These are phyloP conservation scores for Neopipo cinnamomea DNA, from an alignment of 2,113 vertebrate species.

Conservation along the genomic window DNA sequence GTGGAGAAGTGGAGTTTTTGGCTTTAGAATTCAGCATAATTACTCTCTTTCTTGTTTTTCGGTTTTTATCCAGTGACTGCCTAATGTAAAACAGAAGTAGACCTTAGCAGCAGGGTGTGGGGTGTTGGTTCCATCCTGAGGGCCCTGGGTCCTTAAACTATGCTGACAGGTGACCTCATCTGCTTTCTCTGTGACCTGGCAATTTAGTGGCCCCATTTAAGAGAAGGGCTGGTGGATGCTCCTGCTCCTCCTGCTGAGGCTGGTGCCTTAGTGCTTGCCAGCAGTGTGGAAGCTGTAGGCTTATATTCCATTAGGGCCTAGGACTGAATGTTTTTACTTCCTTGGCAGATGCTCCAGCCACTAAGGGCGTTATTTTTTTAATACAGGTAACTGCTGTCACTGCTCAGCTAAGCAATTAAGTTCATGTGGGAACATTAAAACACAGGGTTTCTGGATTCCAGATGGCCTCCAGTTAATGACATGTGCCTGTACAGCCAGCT, in stretches of 20 bases:
- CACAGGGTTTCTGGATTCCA: conserved; percentile 24
- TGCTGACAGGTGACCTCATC: not conserved
- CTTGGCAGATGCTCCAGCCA: not conserved
- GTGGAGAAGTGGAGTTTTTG: not conserved
- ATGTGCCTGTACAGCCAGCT: not conserved
- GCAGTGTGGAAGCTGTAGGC: not conserved
- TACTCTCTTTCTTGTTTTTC: not conserved
- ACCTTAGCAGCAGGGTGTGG: not conserved
- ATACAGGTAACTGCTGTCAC: conserved; percentile 18
- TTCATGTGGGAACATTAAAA: conserved; percentile 3
- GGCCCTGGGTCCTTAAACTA: not conserved
- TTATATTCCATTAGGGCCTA: not conserved
- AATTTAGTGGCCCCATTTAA: not conserved
- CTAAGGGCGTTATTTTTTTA: not conserved
- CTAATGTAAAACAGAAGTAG: not conserved
- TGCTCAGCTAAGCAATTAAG: conserved; percentile 9
- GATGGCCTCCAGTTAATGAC: not conserved
- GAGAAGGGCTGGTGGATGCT: not conserved
- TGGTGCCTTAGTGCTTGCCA: not conserved
- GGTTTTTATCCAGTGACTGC: not conserved
- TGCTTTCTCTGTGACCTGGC: not conserved
- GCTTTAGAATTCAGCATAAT: not conserved
- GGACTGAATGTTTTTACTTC: not conserved
- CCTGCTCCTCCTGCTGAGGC: not conserved
- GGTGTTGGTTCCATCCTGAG: not conserved